Conservation (phyloP, 2,797 vertebrate genomes). For the Microctenopoma lineatum region DNA sequence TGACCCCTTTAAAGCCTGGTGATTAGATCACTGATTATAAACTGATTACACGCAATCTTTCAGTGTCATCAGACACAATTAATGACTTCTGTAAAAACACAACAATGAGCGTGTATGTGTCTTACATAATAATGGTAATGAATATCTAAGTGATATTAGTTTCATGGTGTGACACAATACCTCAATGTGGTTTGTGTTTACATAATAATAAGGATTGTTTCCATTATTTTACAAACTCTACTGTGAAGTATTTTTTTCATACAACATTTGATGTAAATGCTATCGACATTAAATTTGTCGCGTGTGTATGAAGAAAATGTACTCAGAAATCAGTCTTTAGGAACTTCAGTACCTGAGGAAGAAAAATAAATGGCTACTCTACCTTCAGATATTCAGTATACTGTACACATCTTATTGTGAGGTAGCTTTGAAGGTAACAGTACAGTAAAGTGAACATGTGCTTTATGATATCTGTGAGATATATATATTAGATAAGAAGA, state of each 20-base stretch:
- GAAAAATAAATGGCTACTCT: background rate
- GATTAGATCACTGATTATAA: constrained; percentile 39
- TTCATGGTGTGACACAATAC: background rate
- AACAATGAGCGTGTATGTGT: background rate
- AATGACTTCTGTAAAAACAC: constrained; percentile 13
- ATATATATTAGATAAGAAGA: too few species aligned
- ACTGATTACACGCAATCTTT: constrained; percentile 25
- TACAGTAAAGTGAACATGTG: background rate
- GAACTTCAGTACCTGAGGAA: too few species aligned
- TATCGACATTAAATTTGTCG: too few species aligned
- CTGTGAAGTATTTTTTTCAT: background rate
- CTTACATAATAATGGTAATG: background rate
- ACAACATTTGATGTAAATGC: too few species aligned
- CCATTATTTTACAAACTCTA: background rate
- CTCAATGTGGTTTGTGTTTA: constrained; percentile 1
- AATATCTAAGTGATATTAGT: background rate
- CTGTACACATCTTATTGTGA: too few species aligned
- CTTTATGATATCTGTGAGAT: too few species aligned
- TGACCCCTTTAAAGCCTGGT: constrained; percentile 19
- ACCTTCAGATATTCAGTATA: background rate
- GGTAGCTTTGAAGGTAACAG: background rate
- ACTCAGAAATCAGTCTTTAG: background rate
- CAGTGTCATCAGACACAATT: constrained; percentile 25
- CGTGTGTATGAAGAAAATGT: background rate
- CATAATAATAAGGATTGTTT: background rate